Evolutionary conservation across 2,113 vertebrate species (phyloP).

Genomic region (Hipposideros armiger): DNA sequence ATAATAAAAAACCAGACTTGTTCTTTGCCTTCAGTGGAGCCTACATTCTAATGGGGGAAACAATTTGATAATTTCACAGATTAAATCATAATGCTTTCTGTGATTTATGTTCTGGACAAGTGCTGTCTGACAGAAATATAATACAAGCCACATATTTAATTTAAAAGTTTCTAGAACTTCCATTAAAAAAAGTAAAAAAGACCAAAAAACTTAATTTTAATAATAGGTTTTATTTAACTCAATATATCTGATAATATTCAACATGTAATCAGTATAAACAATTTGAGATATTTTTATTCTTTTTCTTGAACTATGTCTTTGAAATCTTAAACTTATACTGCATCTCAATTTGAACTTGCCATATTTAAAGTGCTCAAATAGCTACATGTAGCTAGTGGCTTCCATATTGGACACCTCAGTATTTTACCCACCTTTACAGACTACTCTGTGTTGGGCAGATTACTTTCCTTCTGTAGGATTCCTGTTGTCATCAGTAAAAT

Average conservation of each 20-base stretch:
- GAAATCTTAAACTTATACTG: constrained; percentile 21
- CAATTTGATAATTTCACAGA: constrained; percentile 39
- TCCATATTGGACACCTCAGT: neutral
- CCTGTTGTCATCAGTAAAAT: constrained; percentile 1
- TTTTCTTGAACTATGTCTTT: constrained; percentile 63
- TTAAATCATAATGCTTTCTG: constrained; percentile 42
- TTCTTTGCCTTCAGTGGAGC: neutral
- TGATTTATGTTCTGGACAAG: constrained; percentile 11
- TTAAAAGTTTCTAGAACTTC: constrained; percentile 41
- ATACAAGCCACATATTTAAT: neutral
- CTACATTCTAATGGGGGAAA: neutral
- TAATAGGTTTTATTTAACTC: constrained; percentile 38
- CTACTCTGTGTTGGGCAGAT: neutral
- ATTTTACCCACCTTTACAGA: neutral
- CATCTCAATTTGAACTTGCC: neutral
- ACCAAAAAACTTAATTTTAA: constrained; percentile 1
- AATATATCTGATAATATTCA: constrained; percentile 48
- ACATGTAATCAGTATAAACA: constrained; percentile 8
- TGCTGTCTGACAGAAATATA: neutral
- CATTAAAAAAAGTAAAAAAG: constrained; percentile 27
- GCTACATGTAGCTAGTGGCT: neutral
- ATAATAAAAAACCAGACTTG: neutral
- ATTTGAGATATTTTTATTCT: neutral
- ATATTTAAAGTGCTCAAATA: neutral
- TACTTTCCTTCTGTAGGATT: neutral